A percentile compares a stretch with the other conserved stretches of the same genome.
Conservation (phyloP, 2,113 vertebrate genomes). For the Solea senegalensis region DNA sequence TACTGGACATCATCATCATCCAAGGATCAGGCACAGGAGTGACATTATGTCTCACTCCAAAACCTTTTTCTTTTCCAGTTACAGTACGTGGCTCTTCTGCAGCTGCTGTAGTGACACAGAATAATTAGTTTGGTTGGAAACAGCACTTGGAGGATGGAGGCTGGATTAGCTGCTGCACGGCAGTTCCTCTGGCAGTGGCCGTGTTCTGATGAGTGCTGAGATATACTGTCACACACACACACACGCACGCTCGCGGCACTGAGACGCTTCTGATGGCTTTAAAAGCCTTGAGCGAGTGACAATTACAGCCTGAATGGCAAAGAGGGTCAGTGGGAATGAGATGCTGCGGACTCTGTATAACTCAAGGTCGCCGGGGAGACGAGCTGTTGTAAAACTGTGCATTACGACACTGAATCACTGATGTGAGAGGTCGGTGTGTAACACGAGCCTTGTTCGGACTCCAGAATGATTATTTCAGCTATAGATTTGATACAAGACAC, state of each 20-base stretch:
- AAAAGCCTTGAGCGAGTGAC: slow-evolving; percentile 72
- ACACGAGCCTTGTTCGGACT: not conserved
- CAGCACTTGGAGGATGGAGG: slow-evolving; percentile 51
- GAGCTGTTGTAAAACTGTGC: slow-evolving; percentile 34
- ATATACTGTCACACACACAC: slow-evolving; percentile 50
- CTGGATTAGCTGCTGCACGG: slow-evolving; percentile 76
- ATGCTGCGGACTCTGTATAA: slow-evolving; percentile 40
- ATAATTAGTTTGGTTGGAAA: slow-evolving; percentile 77
- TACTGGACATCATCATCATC: slow-evolving; percentile 15
- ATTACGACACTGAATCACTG: slow-evolving; percentile 42
- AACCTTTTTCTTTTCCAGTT: slow-evolving; percentile 50
- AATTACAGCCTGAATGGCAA: slow-evolving; percentile 74
- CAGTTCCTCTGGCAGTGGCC: slow-evolving; percentile 62
- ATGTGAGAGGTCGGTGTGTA: not conserved
- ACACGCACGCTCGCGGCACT: slow-evolving; percentile 45
- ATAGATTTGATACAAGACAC: too few relatives aligned
- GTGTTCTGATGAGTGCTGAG: slow-evolving; percentile 73
- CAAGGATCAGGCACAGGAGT: slow-evolving; percentile 51
- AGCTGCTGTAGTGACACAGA: slow-evolving; percentile 66
- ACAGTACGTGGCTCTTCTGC: slow-evolving; percentile 55
- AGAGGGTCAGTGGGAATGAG: slow-evolving; percentile 67
- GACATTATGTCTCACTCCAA: slow-evolving; percentile 38
- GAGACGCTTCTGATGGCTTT: slow-evolving; percentile 70
- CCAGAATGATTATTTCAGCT: not conserved
- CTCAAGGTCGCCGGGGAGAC: slow-evolving; percentile 62